Evolutionary conservation across 1,140 invertebrate genomes (phyloP), one percentile per base, ranked within the genome.

Genomic region (Copidosoma floridanum): DNA sequence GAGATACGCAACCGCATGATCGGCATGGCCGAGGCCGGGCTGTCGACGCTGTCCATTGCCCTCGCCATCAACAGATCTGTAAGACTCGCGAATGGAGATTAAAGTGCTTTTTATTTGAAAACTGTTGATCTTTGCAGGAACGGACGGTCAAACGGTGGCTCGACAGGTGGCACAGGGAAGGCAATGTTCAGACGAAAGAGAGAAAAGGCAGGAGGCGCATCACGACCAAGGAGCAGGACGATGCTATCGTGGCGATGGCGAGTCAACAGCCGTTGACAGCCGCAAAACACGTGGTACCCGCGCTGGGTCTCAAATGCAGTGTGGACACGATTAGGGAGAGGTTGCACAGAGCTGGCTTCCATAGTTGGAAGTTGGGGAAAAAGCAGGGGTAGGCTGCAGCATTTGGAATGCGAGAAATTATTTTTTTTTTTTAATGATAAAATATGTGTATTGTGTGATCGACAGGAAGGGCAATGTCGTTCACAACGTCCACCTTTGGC

Each of bases 1-100:
- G 79, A 81, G 64, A 75, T 81, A 50, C 71, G 79, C 21, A 81
- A 80, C 65, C 71, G 79, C 48, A 81, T 81, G 79, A 80, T 81
- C 29, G 79, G 79, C 26, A 81, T 81, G 79, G 72, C 79, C 0
- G 77, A 79, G 41, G 79, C 79, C n/a, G 79, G 79, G 61, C 51
- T 81, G 20, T 80, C 79, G 14, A 79, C 79, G 3, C 55, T 81
- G 26, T 81, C 79, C 4, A 81, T 81, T 48, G 79, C 79, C 20
- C 66, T 81, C 12, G 77, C 79, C 21, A 76, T 81, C 26, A 78
- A 80, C 57, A 72, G 79, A 77, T 81, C 79, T 46, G 79, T 79
- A 72, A 66, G 70, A 64, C 55, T 50, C 48, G 12, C 0, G 37
- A 4, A 23, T 12, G 26, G 1, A 29, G 8, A 21, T 23, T 24